phyloP scores from a whole-genome alignment of 2,113 vertebrate species.

The Galeopterus variegatus region DNA sequence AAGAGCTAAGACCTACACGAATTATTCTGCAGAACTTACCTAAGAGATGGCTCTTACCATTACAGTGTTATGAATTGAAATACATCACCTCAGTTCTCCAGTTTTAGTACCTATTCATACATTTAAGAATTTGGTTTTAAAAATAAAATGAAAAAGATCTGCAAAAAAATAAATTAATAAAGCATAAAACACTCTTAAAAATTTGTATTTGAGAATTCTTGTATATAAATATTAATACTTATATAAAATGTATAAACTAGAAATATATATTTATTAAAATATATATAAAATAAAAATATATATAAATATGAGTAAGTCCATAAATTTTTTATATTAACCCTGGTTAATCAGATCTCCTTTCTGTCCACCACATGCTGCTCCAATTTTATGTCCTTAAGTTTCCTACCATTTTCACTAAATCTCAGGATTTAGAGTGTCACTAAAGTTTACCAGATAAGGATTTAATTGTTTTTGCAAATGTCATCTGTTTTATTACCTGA shows the following conservation, averaged over 20 bases:
- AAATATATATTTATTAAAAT: neutral
- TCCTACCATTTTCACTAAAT: neutral
- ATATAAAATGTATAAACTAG: too few species aligned
- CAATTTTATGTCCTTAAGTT: neutral
- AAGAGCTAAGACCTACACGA: neutral
- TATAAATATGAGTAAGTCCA: neutral
- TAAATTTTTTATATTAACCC: neutral
- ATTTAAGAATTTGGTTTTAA: neutral
- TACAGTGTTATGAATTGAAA: neutral
- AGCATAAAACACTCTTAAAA: neutral
- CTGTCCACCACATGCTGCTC: neutral
- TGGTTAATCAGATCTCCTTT: neutral
- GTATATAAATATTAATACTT: neutral
- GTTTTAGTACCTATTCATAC: neutral
- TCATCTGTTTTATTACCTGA: neutral
- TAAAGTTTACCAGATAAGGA: neutral
- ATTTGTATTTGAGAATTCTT: neutral
- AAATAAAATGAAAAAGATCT: neutral
- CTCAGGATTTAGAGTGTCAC: neutral
- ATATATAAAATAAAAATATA: neutral
- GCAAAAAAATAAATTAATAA: neutral
- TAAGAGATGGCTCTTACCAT: neutral
- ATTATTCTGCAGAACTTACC: neutral
- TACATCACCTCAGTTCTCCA: neutral
- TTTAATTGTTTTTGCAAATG: neutral